A percentile compares a stretch with the other conserved stretches of the same genome.
phyloP scores from a whole-genome alignment of 2,888 invertebrate genomes.

The Caenorhabditis parvicauda region DNA sequence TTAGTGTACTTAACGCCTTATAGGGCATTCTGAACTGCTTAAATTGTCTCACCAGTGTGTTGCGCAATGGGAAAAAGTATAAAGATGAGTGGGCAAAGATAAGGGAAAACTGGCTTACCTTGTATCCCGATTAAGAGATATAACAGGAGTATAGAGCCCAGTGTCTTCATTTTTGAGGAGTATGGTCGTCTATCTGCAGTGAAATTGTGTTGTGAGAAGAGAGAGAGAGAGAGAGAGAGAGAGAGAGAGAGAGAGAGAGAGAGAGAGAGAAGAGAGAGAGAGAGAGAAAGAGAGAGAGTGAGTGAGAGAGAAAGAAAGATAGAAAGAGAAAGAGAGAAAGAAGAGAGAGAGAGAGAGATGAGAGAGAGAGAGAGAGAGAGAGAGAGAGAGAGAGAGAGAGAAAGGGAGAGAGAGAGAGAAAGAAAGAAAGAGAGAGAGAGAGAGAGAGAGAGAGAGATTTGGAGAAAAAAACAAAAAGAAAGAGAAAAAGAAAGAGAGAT shows the following conservation, averaged over 20 bases:
- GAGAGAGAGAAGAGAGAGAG: slow-evolving; percentile 7
- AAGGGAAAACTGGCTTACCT: too few relatives aligned
- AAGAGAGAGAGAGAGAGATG: not conserved
- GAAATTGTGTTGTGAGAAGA: slow-evolving; percentile 13
- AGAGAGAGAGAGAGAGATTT: too few relatives aligned
- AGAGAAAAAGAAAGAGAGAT: not conserved
- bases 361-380: not conserved
- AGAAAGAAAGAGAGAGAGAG: too few relatives aligned
- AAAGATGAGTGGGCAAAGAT: too few relatives aligned
- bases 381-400: not conserved
- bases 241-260: slow-evolving; percentile 4
- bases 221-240: slow-evolving; percentile 3
- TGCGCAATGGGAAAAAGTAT: too few relatives aligned
- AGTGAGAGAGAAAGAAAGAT: slow-evolving; percentile 7
- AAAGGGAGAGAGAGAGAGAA: not conserved
- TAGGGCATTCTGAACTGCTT: too few relatives aligned
- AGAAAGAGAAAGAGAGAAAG: not conserved
- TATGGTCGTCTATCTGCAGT: not conserved
- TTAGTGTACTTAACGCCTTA: too few relatives aligned
- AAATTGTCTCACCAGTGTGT: too few relatives aligned
- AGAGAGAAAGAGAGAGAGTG: not conserved
- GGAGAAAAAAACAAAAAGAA: slow-evolving; percentile 11
- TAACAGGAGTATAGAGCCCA: too few relatives aligned
- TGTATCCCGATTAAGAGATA: too few relatives aligned
- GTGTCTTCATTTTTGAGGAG: too few relatives aligned